Base-by-base conservation (phyloP, 1,140 invertebrate species). In the Sipha flava region DNA sequence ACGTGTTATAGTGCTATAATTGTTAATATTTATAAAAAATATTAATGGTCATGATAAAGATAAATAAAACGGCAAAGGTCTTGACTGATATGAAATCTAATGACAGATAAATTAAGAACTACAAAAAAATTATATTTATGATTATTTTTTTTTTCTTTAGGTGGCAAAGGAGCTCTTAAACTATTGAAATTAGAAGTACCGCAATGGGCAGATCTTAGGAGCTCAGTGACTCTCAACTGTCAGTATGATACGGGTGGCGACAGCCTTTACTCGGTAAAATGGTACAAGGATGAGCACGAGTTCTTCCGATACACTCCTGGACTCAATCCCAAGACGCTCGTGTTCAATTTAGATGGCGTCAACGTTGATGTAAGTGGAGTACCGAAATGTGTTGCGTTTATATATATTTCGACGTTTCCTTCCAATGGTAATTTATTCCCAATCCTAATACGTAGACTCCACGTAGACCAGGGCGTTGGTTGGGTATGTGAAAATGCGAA, bases 251-350 rank as follows among this genome's bases (percentile, higher is more conserved):
- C 82, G 12, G 82, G 81, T 10, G 62, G 72, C 2, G 79, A 68
- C 18, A 83, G 80, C 31, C 59, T 84, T n/a, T 90, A 90, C 82
- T 90, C 89, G 3, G 88, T 91, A 18, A 90, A 89, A 83, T 91
- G 90, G 90, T 90, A 90, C 85, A 91, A 90, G 83, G 89, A 90
- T 81, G 87, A 86, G 14, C 81, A 84, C 7, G 88, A 90, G 82
- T 90, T 91, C 84, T 91, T 88, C 84, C 86, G 89, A 81, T 90
- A 85, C 83, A 87, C 87, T 84, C 89, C 90, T 0, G 85, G 89
- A 79, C 89, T 90, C 82, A 86, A 86, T 83, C 90, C 91, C 73
- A 88, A 90, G 21, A 88, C 87, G 45, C 86, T 89, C 83, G 86
- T 88, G 45, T 91, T 91, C 84, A 83, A 86, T 49, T 84, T 90